phyloP scores from a whole-genome alignment of 2,888 invertebrate genomes.

The Drosophila setosimentum region DNA sequence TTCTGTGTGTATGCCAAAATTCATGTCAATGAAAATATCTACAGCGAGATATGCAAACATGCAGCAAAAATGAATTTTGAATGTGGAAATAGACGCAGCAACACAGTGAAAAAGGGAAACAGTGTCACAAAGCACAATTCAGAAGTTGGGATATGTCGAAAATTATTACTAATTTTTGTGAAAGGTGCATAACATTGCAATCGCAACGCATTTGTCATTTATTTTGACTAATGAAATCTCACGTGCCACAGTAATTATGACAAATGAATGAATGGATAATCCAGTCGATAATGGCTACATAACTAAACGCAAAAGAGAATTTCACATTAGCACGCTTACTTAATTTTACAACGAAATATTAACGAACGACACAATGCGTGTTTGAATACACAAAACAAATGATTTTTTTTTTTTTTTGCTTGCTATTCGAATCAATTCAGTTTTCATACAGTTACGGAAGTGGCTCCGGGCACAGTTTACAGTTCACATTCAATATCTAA shows the following conservation, averaged over 20 bases:
- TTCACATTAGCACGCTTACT: not conserved
- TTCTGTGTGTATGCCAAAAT: constrained; percentile 65
- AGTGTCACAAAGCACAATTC: not conserved
- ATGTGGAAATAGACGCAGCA: constrained; percentile 31
- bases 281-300: not conserved
- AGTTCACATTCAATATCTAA: constrained; percentile 15
- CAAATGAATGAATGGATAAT: not conserved
- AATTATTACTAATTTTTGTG: constrained; percentile 27
- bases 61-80: constrained; percentile 70
- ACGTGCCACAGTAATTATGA: not conserved
- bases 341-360: not conserved
- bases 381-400: not conserved
- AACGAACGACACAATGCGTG: not conserved
- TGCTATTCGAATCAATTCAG: not conserved
- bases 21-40: constrained; percentile 75
- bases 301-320: not conserved
- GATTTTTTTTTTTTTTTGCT: not conserved
- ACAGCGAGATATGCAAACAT: constrained; percentile 73
- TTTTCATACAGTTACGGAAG: not conserved
- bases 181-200: constrained; percentile 19
- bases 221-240: constrained; percentile 3
- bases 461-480: constrained; percentile 2
- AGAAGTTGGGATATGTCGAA: constrained; percentile 28
- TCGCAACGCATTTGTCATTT: constrained; percentile 20
- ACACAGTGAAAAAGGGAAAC: not conserved